Percentiles rank a stretch among this genome's conserved stretches.
Evolutionary conservation across 1,140 invertebrate species (phyloP).

Genomic region (Trissolcus basalis): DNA sequence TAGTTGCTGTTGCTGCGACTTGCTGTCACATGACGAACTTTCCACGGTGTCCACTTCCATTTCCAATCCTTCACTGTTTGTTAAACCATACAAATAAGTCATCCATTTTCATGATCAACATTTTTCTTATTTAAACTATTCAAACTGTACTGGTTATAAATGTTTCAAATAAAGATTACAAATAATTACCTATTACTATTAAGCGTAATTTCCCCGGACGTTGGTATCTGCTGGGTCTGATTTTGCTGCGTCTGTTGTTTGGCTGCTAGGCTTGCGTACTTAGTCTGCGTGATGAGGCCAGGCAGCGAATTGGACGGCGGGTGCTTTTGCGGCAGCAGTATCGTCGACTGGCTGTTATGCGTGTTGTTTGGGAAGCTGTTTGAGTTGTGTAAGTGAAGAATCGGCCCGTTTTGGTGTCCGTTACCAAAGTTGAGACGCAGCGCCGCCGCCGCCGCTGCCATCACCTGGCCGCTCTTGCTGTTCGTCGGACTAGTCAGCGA

Average conservation of each 20-base stretch:
- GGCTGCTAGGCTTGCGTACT: constrained; percentile 69
- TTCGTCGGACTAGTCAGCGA: constrained; percentile 73
- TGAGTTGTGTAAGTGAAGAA: constrained; percentile 62
- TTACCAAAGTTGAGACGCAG: constrained; percentile 71
- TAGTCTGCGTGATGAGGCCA: constrained; percentile 70
- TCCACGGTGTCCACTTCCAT: constrained; percentile 73
- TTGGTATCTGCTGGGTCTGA: constrained; percentile 70
- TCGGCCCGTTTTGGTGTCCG: constrained; percentile 71
- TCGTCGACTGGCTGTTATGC: constrained; percentile 71
- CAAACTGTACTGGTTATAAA: too few species aligned
- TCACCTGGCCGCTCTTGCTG: constrained; percentile 58
- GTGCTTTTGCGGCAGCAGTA: constrained; percentile 72
- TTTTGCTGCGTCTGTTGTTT: constrained; percentile 67
- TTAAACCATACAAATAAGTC: constrained; percentile 4
- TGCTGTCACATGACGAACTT: constrained; percentile 68
- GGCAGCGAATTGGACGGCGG: constrained; percentile 73
- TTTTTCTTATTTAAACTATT: background rate
- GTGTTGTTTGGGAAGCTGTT: constrained; percentile 69
- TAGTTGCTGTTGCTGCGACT: constrained; percentile 67
- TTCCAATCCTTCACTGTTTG: constrained; percentile 72
- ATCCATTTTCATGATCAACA: constrained; percentile 4
- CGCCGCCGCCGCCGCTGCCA: constrained; percentile 48
- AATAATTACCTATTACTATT: constrained; percentile 75
- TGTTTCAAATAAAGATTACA: too few species aligned
- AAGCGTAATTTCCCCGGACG: constrained; percentile 77